Evolutionary conservation across 2,797 vertebrate species (phyloP).

Genomic region (Simalia tracyae): DNA sequence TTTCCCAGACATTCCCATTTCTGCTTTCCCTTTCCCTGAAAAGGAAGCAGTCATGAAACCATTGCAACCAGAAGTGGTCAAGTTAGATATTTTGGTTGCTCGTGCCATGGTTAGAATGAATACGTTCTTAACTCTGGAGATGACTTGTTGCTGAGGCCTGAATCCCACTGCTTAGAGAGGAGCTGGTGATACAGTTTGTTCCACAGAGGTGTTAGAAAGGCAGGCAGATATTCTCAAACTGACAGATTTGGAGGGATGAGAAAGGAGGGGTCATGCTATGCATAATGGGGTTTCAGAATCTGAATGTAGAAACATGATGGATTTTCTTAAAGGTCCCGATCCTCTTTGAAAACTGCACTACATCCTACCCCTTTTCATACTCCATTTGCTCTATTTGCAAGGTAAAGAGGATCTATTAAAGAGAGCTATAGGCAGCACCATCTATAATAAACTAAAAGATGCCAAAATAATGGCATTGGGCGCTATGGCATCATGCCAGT

Average conservation of each 20-base stretch:
- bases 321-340: background rate
- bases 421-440: background rate
- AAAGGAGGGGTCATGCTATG: background rate
- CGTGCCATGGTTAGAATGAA: background rate
- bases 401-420: background rate
- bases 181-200: background rate
- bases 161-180: background rate
- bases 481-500: background rate
- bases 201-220: background rate
- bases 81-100: background rate
- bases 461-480: background rate
- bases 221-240: background rate
- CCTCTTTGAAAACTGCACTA: background rate
- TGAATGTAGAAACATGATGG: background rate
- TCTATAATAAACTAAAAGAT: background rate
- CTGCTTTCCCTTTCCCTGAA: background rate
- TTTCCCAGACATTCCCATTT: background rate
- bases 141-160: background rate
- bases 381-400: background rate
- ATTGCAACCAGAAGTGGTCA: background rate
- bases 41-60: background rate
- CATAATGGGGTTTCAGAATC: background rate
- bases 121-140: background rate
- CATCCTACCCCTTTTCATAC: background rate
- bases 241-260: background rate